A percentile compares a stretch with the other conserved stretches of the same genome.
phyloP scores from a whole-genome alignment of 2,888 invertebrate species.

The Spilosoma lubricipeda region DNA sequence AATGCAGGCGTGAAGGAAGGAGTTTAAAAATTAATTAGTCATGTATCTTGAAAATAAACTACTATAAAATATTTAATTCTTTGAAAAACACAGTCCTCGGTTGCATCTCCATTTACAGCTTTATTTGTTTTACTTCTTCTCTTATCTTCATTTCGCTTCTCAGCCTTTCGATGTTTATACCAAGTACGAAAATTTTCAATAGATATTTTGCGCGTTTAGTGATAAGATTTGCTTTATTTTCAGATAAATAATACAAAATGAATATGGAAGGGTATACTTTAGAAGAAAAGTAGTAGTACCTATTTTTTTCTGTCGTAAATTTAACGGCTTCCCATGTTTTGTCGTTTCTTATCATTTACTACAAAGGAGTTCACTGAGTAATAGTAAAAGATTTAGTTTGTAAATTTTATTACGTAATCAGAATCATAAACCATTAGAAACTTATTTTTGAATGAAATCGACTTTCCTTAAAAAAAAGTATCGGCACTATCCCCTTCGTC shows the following conservation, averaged over 20 bases:
- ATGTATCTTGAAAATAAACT: background rate
- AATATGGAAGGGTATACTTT: background rate
- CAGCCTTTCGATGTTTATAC: too few relatives aligned
- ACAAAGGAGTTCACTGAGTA: background rate
- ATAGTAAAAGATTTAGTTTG: background rate
- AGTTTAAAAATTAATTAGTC: constrained; percentile 5
- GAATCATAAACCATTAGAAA: background rate
- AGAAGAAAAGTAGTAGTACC: background rate
- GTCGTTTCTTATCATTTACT: background rate
- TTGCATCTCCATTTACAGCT: too few relatives aligned
- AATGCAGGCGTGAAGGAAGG: constrained; percentile 18
- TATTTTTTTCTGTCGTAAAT: background rate
- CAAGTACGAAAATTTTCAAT: too few relatives aligned
- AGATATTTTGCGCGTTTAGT: background rate
- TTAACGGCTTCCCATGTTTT: background rate
- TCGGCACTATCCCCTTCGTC: background rate
- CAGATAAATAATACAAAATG: background rate
- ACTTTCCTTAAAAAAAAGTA: background rate
- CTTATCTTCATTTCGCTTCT: too few relatives aligned
- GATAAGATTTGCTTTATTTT: background rate
- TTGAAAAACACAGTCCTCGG: too few relatives aligned
- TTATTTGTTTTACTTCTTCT: too few relatives aligned
- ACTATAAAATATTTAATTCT: background rate
- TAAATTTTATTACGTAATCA: background rate
- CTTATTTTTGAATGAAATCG: background rate